Evolutionary conservation across 2,797 vertebrate species (phyloP), one percentile per base, ranked within the genome.

Genomic region (Antennarius maculatus): DNA sequence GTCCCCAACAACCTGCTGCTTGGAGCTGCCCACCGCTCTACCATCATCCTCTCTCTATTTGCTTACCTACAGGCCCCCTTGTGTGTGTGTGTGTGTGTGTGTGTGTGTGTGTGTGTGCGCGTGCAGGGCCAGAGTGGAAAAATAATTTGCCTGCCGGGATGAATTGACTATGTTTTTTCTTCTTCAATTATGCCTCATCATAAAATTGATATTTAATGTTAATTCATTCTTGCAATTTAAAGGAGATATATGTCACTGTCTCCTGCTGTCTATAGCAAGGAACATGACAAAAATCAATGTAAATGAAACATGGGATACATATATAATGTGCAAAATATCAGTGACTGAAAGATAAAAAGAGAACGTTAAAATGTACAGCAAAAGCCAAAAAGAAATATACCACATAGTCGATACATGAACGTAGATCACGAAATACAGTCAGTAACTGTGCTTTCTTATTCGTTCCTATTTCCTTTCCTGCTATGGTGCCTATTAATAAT

Each of bases 181-280:
- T 52, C 4, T 14, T 39, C 11, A 34, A 17, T 41, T 63, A 51
- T 14, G 52, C 8, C 10, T 56, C 3, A 42, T 31, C 13, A 28
- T 17, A 29, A 58, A 61, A 71, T 69, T 11, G 29, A 69, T 52
- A 47, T 68, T 54, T 66, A 23, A 57, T 39, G 13, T 57, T n/a
- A 16, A 53, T 1, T 41, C 5, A 41, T 50, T 50, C 16, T 10
- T 61, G 43, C 51, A 56, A 54, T 56, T 61, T 55, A 28, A 66
- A 55, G 4, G 31, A 56, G 28, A 46, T 12, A 12, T 6, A 11
- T 51, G 18, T 68, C 41, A 55, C 9, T 14, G 39, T 50, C 39
- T 15, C 17, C 13, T 39, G 51, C 23, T 55, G 17, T 37, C 29
- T 68, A 53, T 31, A 54, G n/a, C 39, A 0, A 57, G 34, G 13